Conservation (phyloP, 2,113 vertebrate species). For the Rhadina sibilatrix region DNA sequence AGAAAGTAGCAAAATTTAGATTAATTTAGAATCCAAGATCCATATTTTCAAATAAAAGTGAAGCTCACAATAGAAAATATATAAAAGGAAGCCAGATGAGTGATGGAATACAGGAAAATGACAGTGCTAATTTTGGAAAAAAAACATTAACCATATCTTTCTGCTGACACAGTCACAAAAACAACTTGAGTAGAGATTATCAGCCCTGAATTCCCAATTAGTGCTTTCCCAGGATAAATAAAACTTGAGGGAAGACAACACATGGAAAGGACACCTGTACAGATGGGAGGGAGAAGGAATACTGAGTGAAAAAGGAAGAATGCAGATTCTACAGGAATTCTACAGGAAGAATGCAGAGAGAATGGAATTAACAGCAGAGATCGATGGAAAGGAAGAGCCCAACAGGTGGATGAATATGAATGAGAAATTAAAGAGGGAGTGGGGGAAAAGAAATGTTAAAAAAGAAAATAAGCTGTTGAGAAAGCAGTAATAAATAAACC, state of each 20-base stretch:
- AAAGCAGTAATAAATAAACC: not conserved
- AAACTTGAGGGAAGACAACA: not conserved
- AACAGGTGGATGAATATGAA: not conserved
- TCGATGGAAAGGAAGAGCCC: not conserved
- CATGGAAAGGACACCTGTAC: not conserved
- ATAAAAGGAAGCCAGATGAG: not conserved
- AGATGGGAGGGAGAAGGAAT: not conserved
- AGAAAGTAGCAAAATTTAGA: conserved; percentile 2
- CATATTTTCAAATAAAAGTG: conserved; percentile 15
- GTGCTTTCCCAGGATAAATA: not conserved
- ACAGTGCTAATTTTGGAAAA: not conserved
- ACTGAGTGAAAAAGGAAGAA: not conserved
- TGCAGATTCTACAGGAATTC: not conserved
- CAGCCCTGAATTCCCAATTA: not conserved
- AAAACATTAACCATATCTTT: not conserved
- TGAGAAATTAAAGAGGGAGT: not conserved
- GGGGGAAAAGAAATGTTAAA: fast-evolving
- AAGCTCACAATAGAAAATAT: not conserved
- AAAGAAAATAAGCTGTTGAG: not conserved
- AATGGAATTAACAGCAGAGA: not conserved
- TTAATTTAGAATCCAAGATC: conserved; percentile 1
- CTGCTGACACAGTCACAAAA: not conserved
- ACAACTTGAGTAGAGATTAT: not conserved
- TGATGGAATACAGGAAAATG: not conserved
- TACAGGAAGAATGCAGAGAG: not conserved